These are phyloP conservation scores for Odocoileus virginianus DNA, from an alignment of 2,113 vertebrate species.

Conservation along the genomic window DNA sequence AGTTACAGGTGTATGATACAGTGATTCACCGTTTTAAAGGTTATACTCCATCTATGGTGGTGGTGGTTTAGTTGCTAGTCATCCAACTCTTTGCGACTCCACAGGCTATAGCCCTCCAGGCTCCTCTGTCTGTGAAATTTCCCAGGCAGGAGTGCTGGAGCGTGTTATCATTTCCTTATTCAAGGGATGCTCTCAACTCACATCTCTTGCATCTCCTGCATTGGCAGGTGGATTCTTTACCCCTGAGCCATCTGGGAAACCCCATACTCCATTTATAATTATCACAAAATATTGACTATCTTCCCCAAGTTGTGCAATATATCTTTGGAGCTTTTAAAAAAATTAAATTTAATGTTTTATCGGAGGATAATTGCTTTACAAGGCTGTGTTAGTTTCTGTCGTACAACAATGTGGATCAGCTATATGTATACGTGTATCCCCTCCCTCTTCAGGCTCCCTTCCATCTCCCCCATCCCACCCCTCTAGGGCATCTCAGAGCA, in stretches of 20 bases:
- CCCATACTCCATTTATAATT: neutral
- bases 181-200: neutral
- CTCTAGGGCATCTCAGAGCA: neutral
- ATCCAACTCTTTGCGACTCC: neutral
- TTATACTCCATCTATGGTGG: neutral
- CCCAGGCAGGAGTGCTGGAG: neutral
- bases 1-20: neutral
- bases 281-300: neutral
- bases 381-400: neutral
- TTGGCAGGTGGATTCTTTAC: rapidly evolving
- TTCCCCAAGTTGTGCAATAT: neutral
- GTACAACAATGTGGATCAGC: neutral
- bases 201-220: neutral
- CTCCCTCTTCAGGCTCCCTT: neutral
- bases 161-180: neutral
- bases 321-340: neutral
- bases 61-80: neutral
- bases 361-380: neutral
- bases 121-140: neutral
- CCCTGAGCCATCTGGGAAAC: neutral
- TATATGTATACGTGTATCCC: neutral
- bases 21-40: neutral
- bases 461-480: neutral
- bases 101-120: neutral
- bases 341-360: neutral